A percentile compares a stretch with the other conserved stretches of the same genome.
Conservation (phyloP, 2,888 invertebrate genomes). For the Acanthacorydalis orientalis region DNA sequence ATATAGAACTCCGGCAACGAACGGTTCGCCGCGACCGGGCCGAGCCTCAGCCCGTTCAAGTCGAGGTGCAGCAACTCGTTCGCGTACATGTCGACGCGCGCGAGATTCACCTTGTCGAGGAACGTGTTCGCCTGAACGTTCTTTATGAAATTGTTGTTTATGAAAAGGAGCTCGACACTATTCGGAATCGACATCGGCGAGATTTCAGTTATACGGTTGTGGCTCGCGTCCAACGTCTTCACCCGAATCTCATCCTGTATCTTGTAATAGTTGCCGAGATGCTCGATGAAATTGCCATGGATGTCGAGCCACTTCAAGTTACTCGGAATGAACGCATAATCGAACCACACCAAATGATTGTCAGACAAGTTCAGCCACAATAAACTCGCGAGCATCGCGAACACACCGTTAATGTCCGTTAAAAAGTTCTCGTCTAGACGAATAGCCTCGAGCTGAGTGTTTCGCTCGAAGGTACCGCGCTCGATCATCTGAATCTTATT, state of each 20-base stretch:
- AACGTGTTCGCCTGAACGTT: conserved; percentile 73
- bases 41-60: conserved; percentile 59
- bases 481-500: conserved; percentile 79
- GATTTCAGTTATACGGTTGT: conserved; percentile 72
- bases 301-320: conserved; percentile 83
- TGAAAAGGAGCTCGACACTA: conserved; percentile 72
- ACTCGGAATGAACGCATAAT: conserved; percentile 79
- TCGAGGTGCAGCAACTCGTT: conserved; percentile 73
- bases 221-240: conserved; percentile 75
- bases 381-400: conserved; percentile 68
- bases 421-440: conserved; percentile 77
- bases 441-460: conserved; percentile 68
- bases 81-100: conserved; percentile 78
- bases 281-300: conserved; percentile 78
- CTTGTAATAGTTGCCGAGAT: conserved; percentile 75
- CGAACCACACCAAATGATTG: conserved; percentile 85
- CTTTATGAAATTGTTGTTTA: conserved; percentile 75
- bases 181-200: conserved; percentile 74
- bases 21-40: conserved; percentile 54
- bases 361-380: conserved; percentile 79
- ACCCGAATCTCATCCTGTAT: conserved; percentile 65
- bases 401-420: conserved; percentile 78
- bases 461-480: conserved; percentile 66
- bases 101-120: conserved; percentile 66
- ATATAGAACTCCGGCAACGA: conserved; percentile 76